phyloP scores from a whole-genome alignment of 2,888 invertebrate genomes.

The Epicampocera succincta region DNA sequence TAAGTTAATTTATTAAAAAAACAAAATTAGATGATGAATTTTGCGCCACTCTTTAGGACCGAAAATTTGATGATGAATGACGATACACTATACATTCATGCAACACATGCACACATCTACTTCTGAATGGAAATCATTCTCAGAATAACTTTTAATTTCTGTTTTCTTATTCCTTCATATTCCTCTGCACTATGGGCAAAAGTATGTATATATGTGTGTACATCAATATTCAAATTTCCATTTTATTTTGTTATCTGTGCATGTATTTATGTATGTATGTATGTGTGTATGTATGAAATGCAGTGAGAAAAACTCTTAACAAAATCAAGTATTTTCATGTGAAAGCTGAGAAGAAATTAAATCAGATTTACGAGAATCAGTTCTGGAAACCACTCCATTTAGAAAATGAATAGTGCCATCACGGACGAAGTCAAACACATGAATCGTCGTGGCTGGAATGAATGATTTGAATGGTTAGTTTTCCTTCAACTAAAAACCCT shows the following conservation, averaged over 20 bases:
- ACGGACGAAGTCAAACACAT: conserved; percentile 63
- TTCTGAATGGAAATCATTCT: too few relatives aligned
- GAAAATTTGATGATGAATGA: too few relatives aligned
- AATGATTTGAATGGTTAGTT: conserved; percentile 65
- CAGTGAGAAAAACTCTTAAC: conserved; percentile 15
- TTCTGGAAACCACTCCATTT: conserved; percentile 40
- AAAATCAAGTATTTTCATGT: conserved; percentile 37
- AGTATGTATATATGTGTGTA: too few relatives aligned
- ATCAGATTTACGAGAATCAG: conserved; percentile 21
- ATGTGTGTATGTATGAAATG: background rate
- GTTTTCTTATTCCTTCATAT: too few relatives aligned
- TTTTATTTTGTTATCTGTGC: conserved; percentile 10
- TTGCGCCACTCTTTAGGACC: too few relatives aligned
- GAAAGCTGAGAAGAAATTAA: background rate
- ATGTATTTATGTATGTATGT: too few relatives aligned
- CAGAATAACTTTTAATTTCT: too few relatives aligned
- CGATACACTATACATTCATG: too few relatives aligned
- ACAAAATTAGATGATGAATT: too few relatives aligned
- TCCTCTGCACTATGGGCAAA: too few relatives aligned
- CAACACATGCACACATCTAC: too few relatives aligned
- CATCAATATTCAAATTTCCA: conserved; percentile 28
- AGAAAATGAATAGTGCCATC: conserved; percentile 56
- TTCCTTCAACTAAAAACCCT: conserved; percentile 59
- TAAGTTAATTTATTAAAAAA: too few relatives aligned
- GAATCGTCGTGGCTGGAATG: conserved; percentile 65